Evolutionary conservation across 1,140 invertebrate genomes (phyloP).

Genomic region (Limonius californicus): DNA sequence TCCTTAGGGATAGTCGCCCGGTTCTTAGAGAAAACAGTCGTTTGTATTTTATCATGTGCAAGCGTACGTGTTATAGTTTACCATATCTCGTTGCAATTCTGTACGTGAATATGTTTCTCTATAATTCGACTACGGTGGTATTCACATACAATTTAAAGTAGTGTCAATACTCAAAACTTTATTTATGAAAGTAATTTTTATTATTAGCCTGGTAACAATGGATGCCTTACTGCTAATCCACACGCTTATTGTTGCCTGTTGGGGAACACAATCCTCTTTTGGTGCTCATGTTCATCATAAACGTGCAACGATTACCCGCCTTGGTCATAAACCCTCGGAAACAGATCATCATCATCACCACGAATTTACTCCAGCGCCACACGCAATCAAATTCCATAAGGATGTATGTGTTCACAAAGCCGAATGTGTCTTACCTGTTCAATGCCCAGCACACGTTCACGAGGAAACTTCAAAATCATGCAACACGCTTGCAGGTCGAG

Average conservation of each 20-base stretch:
- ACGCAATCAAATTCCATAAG: not conserved
- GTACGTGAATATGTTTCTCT: no score
- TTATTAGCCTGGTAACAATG: no score
- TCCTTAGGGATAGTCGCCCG: no score
- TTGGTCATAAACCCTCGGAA: not conserved
- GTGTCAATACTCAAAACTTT: no score
- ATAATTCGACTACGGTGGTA: no score
- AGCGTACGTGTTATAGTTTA: no score
- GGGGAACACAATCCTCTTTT: not conserved
- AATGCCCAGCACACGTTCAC: constrained; percentile 58
- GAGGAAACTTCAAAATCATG: constrained; percentile 49
- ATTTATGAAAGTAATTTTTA: no score
- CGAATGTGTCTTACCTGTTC: constrained; percentile 54
- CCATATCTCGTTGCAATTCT: no score
- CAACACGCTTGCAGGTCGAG: constrained; percentile 46
- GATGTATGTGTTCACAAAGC: constrained; percentile 35
- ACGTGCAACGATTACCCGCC: not conserved
- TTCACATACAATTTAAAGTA: no score
- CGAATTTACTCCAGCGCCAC: constrained; percentile 25
- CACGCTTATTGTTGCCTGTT: not conserved
- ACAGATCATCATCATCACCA: constrained; percentile 13
- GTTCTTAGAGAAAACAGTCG: no score
- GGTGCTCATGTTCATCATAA: not conserved
- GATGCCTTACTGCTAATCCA: no score
- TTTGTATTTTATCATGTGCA: no score